These are phyloP conservation scores for Cercopithecus mona DNA, from an alignment of 2,113 vertebrate species.

Conservation along the genomic window DNA sequence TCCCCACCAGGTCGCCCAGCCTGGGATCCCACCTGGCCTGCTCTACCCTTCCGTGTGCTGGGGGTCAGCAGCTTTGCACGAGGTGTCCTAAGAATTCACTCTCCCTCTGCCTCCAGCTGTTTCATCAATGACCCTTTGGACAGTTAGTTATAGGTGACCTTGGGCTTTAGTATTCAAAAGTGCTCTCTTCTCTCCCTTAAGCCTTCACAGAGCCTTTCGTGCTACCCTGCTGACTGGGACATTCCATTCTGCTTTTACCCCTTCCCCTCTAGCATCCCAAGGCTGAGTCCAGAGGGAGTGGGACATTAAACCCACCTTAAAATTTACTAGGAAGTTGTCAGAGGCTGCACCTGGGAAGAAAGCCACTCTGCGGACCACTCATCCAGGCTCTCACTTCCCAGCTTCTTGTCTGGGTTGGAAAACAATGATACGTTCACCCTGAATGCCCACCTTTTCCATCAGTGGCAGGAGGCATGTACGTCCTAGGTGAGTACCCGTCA, in stretches of 20 bases:
- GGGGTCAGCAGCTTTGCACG: too few species aligned
- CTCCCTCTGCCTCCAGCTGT: too few species aligned
- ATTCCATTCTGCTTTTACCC: too few species aligned
- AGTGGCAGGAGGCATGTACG: fast-evolving
- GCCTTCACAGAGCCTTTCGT: background rate
- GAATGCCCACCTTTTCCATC: background rate
- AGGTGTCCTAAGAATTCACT: fast-evolving
- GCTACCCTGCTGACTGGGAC: background rate
- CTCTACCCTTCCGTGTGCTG: too few species aligned
- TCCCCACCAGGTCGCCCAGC: background rate
- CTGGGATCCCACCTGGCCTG: fast-evolving
- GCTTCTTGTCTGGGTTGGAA: background rate
- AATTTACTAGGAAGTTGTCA: background rate
- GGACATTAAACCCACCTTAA: background rate
- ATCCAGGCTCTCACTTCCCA: background rate
- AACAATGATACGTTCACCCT: background rate
- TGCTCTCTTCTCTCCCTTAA: background rate
- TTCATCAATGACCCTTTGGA: background rate
- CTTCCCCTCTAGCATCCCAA: fast-evolving
- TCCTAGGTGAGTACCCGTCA: fast-evolving
- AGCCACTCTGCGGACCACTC: background rate
- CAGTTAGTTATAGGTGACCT: too few species aligned
- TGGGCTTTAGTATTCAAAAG: background rate
- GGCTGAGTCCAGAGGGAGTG: background rate
- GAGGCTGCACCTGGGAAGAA: background rate